A percentile compares a stretch with the other conserved stretches of the same genome.
These are phyloP conservation scores for Melanotaenia maccullochi DNA, from an alignment of 2,797 vertebrate genomes.

Conservation along the genomic window DNA sequence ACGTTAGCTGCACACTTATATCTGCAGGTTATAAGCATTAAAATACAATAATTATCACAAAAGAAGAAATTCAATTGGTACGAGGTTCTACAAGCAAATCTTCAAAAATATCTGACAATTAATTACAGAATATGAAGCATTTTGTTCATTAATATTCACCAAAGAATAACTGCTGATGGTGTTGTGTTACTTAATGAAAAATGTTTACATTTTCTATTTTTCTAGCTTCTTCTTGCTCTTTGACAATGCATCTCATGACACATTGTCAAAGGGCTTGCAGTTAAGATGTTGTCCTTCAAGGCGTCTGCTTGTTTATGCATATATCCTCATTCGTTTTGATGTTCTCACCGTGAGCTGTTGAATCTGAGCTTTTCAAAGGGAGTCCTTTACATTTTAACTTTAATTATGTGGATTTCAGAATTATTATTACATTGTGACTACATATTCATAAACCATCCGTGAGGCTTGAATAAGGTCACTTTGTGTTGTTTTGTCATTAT, in stretches of 20 bases:
- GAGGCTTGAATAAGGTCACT: not conserved
- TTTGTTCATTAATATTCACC: slow-evolving; percentile 3
- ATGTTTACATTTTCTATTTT: not conserved
- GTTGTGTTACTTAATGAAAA: not conserved
- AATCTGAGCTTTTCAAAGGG: not conserved
- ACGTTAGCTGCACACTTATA: slow-evolving; percentile 17
- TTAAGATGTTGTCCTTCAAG: not conserved
- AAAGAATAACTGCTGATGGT: not conserved
- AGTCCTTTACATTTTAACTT: not conserved
- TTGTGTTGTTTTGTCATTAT: not conserved
- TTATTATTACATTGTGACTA: not conserved
- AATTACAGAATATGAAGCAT: slow-evolving; percentile 43
- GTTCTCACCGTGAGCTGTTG: not conserved
- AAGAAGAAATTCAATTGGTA: slow-evolving; percentile 41
- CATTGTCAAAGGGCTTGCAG: not conserved
- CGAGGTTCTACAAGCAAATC: slow-evolving; percentile 47
- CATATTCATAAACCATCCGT: not conserved
- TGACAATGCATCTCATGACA: not conserved
- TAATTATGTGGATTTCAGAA: not conserved
- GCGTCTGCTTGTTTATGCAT: slow-evolving; percentile 1
- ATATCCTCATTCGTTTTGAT: not conserved
- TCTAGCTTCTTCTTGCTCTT: not conserved
- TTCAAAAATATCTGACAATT: slow-evolving; percentile 52
- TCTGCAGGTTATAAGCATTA: slow-evolving; percentile 1
- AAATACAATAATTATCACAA: slow-evolving; percentile 43